A percentile compares a stretch with the other conserved stretches of the same genome.
These are phyloP conservation scores for Caiman crocodilus DNA, from an alignment of 2,797 vertebrate genomes.

Conservation along the genomic window DNA sequence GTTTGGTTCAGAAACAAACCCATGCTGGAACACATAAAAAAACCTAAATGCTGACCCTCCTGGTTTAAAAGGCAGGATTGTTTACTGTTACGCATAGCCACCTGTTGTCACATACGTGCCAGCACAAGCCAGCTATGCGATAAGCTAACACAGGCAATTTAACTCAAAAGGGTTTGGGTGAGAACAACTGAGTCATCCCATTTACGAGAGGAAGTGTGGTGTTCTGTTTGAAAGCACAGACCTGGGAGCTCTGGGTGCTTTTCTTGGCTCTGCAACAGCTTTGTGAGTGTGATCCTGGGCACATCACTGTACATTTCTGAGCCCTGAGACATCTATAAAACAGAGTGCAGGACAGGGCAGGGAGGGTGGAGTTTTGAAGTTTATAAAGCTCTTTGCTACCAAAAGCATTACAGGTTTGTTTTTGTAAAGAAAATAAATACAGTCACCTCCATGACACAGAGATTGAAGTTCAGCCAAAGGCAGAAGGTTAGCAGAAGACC, in stretches of 20 bases:
- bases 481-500: background rate
- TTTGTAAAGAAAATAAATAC: background rate
- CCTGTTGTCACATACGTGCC: rapidly evolving
- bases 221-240: background rate
- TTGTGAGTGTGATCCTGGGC: rapidly evolving
- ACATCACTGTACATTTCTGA: background rate
- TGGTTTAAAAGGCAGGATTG: background rate
- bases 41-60: background rate
- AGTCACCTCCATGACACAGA: background rate
- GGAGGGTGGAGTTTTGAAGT: background rate
- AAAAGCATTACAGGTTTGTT: background rate
- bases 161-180: background rate
- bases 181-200: constrained; percentile 10
- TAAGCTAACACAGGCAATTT: background rate
- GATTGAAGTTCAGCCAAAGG: background rate
- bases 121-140: background rate
- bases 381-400: background rate
- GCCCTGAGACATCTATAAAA: background rate
- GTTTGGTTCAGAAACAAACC: background rate
- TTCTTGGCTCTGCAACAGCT: rapidly evolving
- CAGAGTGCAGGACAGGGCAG: background rate
- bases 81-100: background rate
- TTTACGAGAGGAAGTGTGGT: background rate
- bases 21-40: constrained; percentile 16
- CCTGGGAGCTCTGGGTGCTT: background rate